phyloP scores from a whole-genome alignment of 2,888 invertebrate genomes.

The Caenorhabditis auriculariae region DNA sequence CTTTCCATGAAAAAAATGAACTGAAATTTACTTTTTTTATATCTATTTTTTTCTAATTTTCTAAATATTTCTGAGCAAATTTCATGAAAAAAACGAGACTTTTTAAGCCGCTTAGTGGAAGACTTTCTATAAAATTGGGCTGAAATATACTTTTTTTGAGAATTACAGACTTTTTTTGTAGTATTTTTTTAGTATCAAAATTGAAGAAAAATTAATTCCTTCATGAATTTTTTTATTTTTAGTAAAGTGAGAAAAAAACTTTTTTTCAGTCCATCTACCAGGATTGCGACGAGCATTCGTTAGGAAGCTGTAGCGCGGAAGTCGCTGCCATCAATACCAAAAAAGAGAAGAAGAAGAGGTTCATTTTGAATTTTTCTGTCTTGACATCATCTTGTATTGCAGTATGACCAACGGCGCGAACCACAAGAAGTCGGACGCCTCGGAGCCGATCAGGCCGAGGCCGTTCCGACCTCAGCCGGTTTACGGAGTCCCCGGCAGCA shows the following conservation, averaged over 20 bases:
- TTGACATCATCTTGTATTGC: too few relatives aligned
- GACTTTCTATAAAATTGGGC: too few relatives aligned
- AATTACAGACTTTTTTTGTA: too few relatives aligned
- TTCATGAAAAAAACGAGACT: too few relatives aligned
- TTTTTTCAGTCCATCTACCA: slow-evolving; percentile 39
- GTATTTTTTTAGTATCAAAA: too few relatives aligned
- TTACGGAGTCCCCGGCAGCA: slow-evolving; percentile 31
- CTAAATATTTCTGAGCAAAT: too few relatives aligned
- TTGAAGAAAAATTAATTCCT: neutral
- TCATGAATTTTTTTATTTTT: neutral
- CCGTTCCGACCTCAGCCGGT: slow-evolving; percentile 53
- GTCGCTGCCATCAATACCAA: slow-evolving; percentile 59
- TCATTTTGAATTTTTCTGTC: too few relatives aligned
- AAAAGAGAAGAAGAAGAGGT: slow-evolving; percentile 30
- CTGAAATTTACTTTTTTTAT: too few relatives aligned
- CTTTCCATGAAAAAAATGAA: too few relatives aligned
- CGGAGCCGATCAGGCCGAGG: slow-evolving; percentile 37
- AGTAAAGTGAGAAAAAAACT: neutral
- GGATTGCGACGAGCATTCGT: slow-evolving; percentile 49
- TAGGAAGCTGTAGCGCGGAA: slow-evolving; percentile 61
- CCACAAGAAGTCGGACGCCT: slow-evolving; percentile 20
- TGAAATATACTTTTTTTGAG: too few relatives aligned
- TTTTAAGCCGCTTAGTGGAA: too few relatives aligned
- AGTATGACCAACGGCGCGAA: slow-evolving; percentile 9
- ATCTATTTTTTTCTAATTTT: too few relatives aligned